Evolutionary conservation across 2,113 vertebrate species (phyloP).

Genomic region (Syngnathus scovelli): DNA sequence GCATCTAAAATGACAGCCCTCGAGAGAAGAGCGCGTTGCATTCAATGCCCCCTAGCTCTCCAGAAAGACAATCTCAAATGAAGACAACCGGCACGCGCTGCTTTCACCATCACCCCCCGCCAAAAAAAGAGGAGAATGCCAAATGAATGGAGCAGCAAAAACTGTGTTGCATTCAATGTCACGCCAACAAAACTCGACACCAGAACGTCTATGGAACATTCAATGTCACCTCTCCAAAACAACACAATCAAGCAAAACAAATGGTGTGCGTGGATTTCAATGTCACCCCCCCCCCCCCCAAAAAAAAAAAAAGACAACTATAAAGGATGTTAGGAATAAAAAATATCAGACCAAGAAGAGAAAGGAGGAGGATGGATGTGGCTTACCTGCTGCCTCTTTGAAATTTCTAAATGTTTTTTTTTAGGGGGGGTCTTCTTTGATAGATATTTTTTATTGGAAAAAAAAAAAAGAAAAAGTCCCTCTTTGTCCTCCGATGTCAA

Average conservation of each 20-base stretch:
- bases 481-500: constrained; percentile 50
- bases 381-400: constrained; percentile 7
- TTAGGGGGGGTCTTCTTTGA: not conserved
- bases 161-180: not conserved
- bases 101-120: not conserved
- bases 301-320: too few species aligned
- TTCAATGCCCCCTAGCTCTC: not conserved
- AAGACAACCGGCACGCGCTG: not conserved
- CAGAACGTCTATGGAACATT: not conserved
- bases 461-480: constrained; percentile 2
- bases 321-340: too few species aligned
- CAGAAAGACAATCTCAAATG: not conserved
- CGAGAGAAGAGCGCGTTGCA: not conserved
- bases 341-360: too few species aligned
- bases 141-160: not conserved
- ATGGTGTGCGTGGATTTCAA: not conserved
- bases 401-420: not conserved
- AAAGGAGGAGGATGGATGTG: not conserved
- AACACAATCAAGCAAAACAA: not conserved
- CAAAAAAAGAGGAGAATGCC: not conserved
- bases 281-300: too few species aligned
- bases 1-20: not conserved
- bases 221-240: not conserved
- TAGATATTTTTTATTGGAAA: not conserved
- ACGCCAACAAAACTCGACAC: not conserved